A percentile compares a stretch with the other conserved stretches of the same genome.
phyloP scores from a whole-genome alignment of 2,113 vertebrate species.

The Vidua chalybeata region DNA sequence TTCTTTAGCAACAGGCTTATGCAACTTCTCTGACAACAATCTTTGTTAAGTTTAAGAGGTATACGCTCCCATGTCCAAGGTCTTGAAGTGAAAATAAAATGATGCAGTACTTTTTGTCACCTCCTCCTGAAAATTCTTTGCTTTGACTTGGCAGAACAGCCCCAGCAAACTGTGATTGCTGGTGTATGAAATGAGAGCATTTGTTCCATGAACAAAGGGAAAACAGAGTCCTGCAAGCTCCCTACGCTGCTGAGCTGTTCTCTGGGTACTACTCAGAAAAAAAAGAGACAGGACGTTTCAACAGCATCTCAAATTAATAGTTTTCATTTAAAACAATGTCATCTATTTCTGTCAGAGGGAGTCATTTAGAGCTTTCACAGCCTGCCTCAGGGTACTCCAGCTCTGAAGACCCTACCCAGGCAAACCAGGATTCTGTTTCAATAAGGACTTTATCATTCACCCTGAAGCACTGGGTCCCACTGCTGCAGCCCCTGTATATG shows the following conservation, averaged over 20 bases:
- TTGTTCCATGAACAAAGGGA: background rate
- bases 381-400: background rate
- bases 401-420: background rate
- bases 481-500: background rate
- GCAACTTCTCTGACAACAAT: background rate
- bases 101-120: background rate
- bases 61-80: background rate
- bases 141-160: background rate
- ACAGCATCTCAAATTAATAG: background rate
- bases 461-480: background rate
- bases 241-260: background rate
- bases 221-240: background rate
- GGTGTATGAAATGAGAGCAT: background rate
- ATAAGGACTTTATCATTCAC: background rate
- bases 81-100: background rate
- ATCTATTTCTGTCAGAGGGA: background rate
- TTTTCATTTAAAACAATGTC: background rate
- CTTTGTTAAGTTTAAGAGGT: background rate
- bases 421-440: background rate
- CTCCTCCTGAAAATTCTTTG: background rate
- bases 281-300: background rate
- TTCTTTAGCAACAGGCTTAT: background rate
- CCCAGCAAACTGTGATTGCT: background rate
- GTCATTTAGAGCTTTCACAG: background rate
- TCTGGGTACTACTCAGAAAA: background rate